Evolutionary conservation across 2,113 vertebrate genomes (phyloP).

Genomic region (Tinamus guttatus): DNA sequence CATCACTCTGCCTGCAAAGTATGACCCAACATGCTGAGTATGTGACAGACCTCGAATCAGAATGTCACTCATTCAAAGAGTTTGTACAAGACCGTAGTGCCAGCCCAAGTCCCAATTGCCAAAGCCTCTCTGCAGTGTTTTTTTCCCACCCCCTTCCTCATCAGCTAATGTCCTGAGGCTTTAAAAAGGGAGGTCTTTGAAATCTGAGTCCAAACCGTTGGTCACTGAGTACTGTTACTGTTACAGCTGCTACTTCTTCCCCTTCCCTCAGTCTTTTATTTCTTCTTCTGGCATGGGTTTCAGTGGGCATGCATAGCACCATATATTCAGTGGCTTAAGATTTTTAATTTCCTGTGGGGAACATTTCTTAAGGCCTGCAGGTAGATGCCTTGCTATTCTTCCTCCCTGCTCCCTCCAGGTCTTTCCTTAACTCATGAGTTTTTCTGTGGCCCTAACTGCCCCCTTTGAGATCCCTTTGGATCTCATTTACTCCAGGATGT

Average conservation of each 20-base stretch:
- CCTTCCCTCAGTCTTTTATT: slow-evolving; percentile 9
- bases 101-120: neutral
- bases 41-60: neutral
- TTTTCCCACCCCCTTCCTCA: neutral
- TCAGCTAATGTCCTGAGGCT: neutral
- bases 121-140: neutral
- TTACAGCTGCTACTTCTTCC: neutral
- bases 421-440: neutral
- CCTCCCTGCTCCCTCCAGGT: neutral
- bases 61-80: neutral
- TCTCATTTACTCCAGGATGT: neutral
- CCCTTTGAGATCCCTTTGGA: neutral
- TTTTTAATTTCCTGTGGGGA: slow-evolving; percentile 69
- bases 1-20: neutral
- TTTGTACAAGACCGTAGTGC: neutral
- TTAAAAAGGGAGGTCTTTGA: neutral
- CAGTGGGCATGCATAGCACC: slow-evolving; percentile 30
- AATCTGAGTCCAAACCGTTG: neutral
- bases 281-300: slow-evolving; percentile 44
- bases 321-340: neutral
- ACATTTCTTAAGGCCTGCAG: slow-evolving; percentile 33
- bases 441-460: slow-evolving; percentile 1
- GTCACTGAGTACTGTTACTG: neutral
- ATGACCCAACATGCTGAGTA: neutral
- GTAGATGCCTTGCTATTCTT: slow-evolving; percentile 26